phyloP scores from a whole-genome alignment of 2,888 invertebrate genomes.

The Morpho deidamia region DNA sequence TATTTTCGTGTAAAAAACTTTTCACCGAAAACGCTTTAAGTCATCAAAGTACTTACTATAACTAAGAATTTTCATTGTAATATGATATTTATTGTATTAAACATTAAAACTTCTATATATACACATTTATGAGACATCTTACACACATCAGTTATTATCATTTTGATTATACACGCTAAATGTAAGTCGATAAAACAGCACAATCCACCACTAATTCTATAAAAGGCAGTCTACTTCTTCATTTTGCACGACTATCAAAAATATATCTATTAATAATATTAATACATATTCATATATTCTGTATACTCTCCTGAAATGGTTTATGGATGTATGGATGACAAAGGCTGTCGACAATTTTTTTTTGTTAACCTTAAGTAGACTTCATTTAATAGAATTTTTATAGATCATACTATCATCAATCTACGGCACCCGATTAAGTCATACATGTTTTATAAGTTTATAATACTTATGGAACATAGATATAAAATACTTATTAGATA shows the following conservation, averaged over 20 bases:
- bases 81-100: background rate
- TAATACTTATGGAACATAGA: no score
- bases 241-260: slow-evolving; percentile 5
- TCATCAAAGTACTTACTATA: background rate
- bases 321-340: no score
- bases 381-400: background rate
- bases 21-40: background rate
- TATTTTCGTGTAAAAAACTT: no score
- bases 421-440: no score
- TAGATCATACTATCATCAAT: background rate
- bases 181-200: background rate
- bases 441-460: no score
- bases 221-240: background rate
- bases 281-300: background rate
- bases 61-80: background rate
- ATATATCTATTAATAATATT: background rate
- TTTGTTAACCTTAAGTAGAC: background rate
- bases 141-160: background rate
- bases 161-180: background rate
- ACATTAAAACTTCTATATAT: background rate
- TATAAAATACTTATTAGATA: no score
- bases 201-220: background rate
- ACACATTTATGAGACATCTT: background rate
- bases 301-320: background rate
- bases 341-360: no score